A percentile compares a stretch with the other conserved stretches of the same genome.
phyloP scores from a whole-genome alignment of 2,797 vertebrate species.

The Myripristis murdjan region DNA sequence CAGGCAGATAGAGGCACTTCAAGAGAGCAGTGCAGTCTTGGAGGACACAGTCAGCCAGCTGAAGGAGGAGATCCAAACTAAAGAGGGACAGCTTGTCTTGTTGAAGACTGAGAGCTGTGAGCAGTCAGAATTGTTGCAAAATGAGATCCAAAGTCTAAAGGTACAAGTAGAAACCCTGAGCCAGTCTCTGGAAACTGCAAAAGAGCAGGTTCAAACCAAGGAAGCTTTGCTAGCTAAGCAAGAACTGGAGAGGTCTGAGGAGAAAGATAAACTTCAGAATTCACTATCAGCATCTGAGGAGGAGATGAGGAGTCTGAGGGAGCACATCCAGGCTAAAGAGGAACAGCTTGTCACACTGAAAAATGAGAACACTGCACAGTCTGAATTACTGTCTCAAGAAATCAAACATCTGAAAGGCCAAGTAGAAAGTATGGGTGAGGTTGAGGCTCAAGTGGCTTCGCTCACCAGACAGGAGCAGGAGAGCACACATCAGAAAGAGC shows the following conservation, averaged over 20 bases:
- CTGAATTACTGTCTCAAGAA: conserved; percentile 55
- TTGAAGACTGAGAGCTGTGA: conserved; percentile 34
- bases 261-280: conserved; percentile 41
- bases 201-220: conserved; percentile 60
- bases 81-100: conserved; percentile 28
- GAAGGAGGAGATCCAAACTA: conserved; percentile 43
- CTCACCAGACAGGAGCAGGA: conserved; percentile 54
- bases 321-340: conserved; percentile 57
- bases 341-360: conserved; percentile 42
- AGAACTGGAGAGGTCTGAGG: conserved; percentile 58
- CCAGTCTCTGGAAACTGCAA: conserved; percentile 47
- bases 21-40: conserved; percentile 4
- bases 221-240: conserved; percentile 59
- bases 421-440: background rate
- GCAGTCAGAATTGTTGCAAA: conserved; percentile 50
- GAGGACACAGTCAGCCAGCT: conserved; percentile 11
- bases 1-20: conserved; percentile 31
- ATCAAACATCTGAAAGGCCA: conserved; percentile 47
- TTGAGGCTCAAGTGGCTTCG: conserved; percentile 28
- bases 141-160: conserved; percentile 57
- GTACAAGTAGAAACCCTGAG: conserved; percentile 44
- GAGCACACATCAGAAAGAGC: conserved; percentile 34
- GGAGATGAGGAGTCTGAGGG: no score
- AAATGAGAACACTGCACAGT: conserved; percentile 34
- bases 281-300: conserved; percentile 51